Percentiles rank a stretch among this genome's conserved stretches.
Conservation (phyloP, 2,888 invertebrate species). For the Leptinotarsa tumamoca region DNA sequence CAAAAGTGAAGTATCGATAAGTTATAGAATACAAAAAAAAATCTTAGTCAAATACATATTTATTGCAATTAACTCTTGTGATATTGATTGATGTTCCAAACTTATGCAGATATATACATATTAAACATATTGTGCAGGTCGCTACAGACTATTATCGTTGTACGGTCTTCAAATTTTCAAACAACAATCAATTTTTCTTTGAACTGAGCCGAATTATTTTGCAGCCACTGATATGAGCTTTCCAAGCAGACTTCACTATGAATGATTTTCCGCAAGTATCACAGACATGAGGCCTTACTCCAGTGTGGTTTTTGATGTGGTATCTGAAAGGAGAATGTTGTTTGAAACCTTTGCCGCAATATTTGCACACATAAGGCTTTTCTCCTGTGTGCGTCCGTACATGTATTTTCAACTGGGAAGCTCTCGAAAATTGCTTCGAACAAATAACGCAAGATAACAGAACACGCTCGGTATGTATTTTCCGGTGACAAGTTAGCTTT, state of each 20-base stretch:
- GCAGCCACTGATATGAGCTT: conserved; percentile 60
- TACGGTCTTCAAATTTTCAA: no score
- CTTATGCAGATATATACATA: no score
- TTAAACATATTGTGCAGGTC: no score
- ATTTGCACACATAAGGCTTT: conserved; percentile 62
- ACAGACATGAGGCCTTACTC: conserved; percentile 71
- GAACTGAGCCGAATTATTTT: conserved; percentile 45
- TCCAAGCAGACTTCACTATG: conserved; percentile 60
- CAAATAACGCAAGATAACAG: conserved; percentile 64
- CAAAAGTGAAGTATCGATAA: no score
- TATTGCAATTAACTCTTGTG: no score
- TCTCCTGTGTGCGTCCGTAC: conserved; percentile 37
- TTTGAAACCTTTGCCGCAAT: conserved; percentile 65
- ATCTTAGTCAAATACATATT: no score
- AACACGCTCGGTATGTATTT: conserved; percentile 65
- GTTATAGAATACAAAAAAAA: no score
- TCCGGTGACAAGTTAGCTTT: conserved; percentile 60
- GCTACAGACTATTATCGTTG: no score
- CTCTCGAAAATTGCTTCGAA: conserved; percentile 68
- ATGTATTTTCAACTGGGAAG: conserved; percentile 62
- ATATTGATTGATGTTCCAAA: no score
- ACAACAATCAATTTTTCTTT: no score
- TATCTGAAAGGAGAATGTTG: conserved; percentile 65
- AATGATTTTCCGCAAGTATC: conserved; percentile 60
- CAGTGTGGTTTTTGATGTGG: conserved; percentile 73